Percentiles rank a stretch among this genome's conserved stretches.
Evolutionary conservation across 2,888 invertebrate species (phyloP).

Genomic region (Callyntrura sp.): DNA sequence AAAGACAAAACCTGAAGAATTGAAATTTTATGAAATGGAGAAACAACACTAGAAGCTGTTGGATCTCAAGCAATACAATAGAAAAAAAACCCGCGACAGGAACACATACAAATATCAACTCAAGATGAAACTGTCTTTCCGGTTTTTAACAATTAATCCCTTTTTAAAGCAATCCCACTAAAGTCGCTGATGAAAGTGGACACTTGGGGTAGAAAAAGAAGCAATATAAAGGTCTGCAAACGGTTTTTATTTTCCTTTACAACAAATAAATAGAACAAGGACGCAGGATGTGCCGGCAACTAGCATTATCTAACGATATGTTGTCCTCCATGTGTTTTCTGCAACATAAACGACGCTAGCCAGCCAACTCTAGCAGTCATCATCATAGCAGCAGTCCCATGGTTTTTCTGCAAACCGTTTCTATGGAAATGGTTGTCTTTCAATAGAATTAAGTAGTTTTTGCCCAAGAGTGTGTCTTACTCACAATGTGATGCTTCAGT

Average conservation of each 20-base stretch:
- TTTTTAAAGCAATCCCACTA: constrained; percentile 32
- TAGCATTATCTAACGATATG: not conserved
- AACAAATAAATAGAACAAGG: not conserved
- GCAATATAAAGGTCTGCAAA: not conserved
- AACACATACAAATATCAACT: not conserved
- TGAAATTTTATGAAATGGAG: too few relatives aligned
- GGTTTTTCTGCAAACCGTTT: too few relatives aligned
- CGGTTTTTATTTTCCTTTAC: not conserved
- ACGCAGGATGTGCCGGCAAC: not conserved
- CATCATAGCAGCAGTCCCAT: too few relatives aligned
- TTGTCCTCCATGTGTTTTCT: not conserved
- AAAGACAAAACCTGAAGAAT: too few relatives aligned
- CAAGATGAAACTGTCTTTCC: not conserved
- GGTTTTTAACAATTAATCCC: constrained; percentile 45
- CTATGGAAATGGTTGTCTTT: too few relatives aligned
- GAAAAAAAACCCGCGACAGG: not conserved
- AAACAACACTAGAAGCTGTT: not conserved
- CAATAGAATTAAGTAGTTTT: too few relatives aligned
- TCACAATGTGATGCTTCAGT: too few relatives aligned
- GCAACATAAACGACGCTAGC: too few relatives aligned
- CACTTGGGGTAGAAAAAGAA: not conserved
- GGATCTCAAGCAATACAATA: not conserved
- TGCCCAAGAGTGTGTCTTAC: too few relatives aligned
- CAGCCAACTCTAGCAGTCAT: too few relatives aligned
- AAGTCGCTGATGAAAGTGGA: not conserved